A percentile compares a stretch with the other conserved stretches of the same genome.
Evolutionary conservation across 2,113 vertebrate genomes (phyloP).

Genomic region (Fulica atra): DNA sequence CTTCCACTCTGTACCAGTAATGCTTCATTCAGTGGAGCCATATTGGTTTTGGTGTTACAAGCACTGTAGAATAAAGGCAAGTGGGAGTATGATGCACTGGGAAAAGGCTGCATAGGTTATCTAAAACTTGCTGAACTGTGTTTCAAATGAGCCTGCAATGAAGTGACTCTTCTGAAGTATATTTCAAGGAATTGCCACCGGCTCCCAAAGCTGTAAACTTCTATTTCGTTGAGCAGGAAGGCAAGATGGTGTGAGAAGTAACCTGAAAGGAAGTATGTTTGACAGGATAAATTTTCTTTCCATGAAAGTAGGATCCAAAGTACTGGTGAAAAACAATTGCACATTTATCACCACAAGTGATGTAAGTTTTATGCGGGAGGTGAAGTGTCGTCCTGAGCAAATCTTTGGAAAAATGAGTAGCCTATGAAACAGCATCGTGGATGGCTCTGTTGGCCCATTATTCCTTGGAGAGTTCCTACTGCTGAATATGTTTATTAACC

Average conservation of each 20-base stretch:
- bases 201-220: neutral
- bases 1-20: neutral
- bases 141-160: neutral
- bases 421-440: neutral
- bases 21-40: neutral
- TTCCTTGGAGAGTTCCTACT: neutral
- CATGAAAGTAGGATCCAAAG: neutral
- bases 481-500: accelerated
- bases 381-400: neutral
- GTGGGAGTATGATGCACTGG: neutral
- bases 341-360: neutral
- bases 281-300: neutral
- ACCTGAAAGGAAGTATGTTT: neutral
- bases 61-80: neutral
- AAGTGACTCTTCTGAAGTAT: neutral
- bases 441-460: neutral
- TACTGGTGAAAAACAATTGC: neutral
- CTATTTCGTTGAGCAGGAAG: neutral
- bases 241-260: neutral
- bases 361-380: neutral
- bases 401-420: neutral
- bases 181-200: neutral
- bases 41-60: neutral
- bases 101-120: neutral
- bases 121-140: slow-evolving; percentile 17